Conservation (phyloP, 2,113 vertebrate species). For the Eulacestoma nigropectus region DNA sequence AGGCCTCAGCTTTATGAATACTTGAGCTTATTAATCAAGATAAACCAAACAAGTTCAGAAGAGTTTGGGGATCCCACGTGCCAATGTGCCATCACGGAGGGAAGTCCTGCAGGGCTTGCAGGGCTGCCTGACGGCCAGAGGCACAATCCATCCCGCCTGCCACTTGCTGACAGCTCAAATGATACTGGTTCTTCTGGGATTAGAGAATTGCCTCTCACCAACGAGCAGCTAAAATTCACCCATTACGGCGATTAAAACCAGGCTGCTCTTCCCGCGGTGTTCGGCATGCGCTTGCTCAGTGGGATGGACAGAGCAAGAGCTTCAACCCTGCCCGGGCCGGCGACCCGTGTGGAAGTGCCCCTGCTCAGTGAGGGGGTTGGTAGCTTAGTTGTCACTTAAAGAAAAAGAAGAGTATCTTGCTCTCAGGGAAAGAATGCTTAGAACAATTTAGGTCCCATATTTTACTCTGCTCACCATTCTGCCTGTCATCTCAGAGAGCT, state of each 20-base stretch:
- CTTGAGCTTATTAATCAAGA: constrained; percentile 51
- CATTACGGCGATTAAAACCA: neutral
- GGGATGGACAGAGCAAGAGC: neutral
- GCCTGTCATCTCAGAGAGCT: neutral
- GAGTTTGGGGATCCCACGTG: neutral
- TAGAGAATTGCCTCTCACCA: neutral
- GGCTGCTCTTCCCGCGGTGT: neutral
- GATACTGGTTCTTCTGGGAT: constrained; percentile 28
- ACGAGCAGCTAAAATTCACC: neutral
- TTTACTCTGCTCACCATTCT: neutral
- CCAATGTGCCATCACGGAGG: neutral
- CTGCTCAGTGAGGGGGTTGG: accelerated
- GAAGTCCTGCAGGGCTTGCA: neutral
- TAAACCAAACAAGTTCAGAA: neutral
- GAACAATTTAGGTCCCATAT: neutral
- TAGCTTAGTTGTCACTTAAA: neutral
- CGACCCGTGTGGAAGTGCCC: neutral
- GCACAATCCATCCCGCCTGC: neutral
- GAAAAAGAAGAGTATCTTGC: neutral
- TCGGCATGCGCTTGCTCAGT: accelerated
- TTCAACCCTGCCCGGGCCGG: neutral
- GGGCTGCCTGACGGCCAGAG: neutral
- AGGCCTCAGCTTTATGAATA: constrained; percentile 65
- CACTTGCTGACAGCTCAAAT: constrained; percentile 29
- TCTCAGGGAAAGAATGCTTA: neutral